Conservation (phyloP, 1,140 invertebrate genomes). For the Littorina saxatilis region DNA sequence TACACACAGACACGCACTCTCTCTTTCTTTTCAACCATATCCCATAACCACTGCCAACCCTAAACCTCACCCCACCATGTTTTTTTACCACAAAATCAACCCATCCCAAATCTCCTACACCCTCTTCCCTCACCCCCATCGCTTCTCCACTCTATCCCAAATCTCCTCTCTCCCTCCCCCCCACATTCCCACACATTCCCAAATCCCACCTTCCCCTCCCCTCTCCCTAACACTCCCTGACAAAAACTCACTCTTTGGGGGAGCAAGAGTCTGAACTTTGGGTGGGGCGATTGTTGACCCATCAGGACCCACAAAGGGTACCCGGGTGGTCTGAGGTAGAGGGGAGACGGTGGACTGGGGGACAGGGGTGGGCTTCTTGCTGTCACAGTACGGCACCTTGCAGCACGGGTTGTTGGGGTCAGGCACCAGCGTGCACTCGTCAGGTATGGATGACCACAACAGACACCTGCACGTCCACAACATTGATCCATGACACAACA, state of each 20-base stretch:
- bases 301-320: constrained; percentile 10
- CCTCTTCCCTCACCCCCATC: too few relatives aligned
- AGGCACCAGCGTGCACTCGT: constrained; percentile 40
- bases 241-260: not conserved
- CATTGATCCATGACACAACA: too few relatives aligned
- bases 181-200: not conserved
- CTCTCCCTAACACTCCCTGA: too few relatives aligned
- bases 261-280: not conserved
- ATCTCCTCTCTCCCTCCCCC: not conserved
- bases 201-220: too few relatives aligned
- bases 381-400: constrained; percentile 49
- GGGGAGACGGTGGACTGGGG: constrained; percentile 39
- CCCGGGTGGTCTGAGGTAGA: not conserved
- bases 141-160: not conserved
- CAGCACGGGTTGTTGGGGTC: constrained; percentile 55
- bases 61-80: too few relatives aligned
- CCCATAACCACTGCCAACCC: too few relatives aligned
- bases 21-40: too few relatives aligned
- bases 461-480: constrained; percentile 26
- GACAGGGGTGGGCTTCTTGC: constrained; percentile 32
- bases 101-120: too few relatives aligned
- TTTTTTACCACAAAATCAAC: too few relatives aligned
- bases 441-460: constrained; percentile 16
- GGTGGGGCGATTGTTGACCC: constrained; percentile 14
- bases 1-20: not conserved